phyloP scores from a whole-genome alignment of 2,888 invertebrate genomes.

The Euphydryas editha region DNA sequence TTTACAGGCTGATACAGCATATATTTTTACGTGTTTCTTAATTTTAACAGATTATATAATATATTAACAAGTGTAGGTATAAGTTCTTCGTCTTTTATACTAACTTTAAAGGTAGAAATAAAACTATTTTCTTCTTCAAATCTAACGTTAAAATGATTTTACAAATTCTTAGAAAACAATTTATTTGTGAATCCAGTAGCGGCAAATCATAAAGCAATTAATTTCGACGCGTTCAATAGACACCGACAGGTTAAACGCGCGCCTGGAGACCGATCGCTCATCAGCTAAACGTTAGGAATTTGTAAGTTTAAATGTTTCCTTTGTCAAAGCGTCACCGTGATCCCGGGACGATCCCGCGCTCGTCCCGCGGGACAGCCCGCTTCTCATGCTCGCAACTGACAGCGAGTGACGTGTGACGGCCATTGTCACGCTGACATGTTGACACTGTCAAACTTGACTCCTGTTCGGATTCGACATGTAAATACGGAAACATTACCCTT shows the following conservation, averaged over 20 bases:
- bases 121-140: background rate
- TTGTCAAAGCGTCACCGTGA: conserved; percentile 54
- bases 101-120: too few species aligned
- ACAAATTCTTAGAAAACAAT: conserved; percentile 26
- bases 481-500: conserved; percentile 79
- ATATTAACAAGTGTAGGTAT: too few species aligned
- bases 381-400: conserved; percentile 79
- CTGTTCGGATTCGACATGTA: conserved; percentile 80
- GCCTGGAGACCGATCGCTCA: conserved; percentile 71
- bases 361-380: conserved; percentile 57
- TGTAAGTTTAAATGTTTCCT: conserved; percentile 58
- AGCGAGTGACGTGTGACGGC: conserved; percentile 76
- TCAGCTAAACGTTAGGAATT: conserved; percentile 62
- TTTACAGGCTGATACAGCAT: too few species aligned
- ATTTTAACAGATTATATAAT: too few species aligned
- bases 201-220: conserved; percentile 44
- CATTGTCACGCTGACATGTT: conserved; percentile 81
- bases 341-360: conserved; percentile 57
- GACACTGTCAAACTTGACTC: conserved; percentile 81
- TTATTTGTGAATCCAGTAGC: conserved; percentile 30
- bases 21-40: too few species aligned
- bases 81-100: too few species aligned
- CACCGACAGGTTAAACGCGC: conserved; percentile 43
- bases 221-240: conserved; percentile 41
- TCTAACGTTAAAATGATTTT: background rate